Percentiles rank a stretch among this genome's conserved stretches.
phyloP scores from a whole-genome alignment of 2,113 vertebrate genomes.

The Rhabdomys dilectus region DNA sequence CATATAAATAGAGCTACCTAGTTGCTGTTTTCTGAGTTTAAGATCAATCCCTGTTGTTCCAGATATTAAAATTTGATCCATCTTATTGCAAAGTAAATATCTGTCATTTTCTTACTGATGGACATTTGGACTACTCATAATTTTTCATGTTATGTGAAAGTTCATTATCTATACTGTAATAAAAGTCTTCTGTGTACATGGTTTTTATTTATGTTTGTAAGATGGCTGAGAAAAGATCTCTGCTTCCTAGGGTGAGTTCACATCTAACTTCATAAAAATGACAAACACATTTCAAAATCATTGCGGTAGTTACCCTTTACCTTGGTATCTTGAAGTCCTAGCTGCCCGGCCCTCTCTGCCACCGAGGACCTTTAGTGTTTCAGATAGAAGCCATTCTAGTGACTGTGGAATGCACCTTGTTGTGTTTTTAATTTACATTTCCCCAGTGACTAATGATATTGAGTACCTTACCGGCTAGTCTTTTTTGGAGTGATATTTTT shows the following conservation, averaged over 20 bases:
- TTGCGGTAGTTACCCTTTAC: neutral
- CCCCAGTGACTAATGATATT: neutral
- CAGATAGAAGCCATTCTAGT: neutral
- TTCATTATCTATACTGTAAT: neutral
- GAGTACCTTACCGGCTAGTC: neutral
- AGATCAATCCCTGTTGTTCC: neutral
- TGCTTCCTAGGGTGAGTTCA: neutral
- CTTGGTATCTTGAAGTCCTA: neutral
- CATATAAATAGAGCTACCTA: neutral
- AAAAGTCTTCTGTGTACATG: neutral
- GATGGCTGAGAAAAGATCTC: neutral
- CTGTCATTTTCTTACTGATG: neutral
- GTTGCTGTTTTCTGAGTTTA: neutral
- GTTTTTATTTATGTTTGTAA: neutral
- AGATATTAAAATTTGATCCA: neutral
- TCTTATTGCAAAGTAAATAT: neutral
- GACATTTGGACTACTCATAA: neutral
- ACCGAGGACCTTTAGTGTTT: neutral
- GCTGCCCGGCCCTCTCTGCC: neutral
- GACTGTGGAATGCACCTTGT: neutral
- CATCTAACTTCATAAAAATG: neutral
- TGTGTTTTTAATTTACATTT: constrained; percentile 36
- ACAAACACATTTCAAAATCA: neutral
- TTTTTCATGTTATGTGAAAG: neutral
- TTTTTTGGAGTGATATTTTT: neutral